These are phyloP conservation scores for Cryptops parisi DNA, from an alignment of 2,888 invertebrate species.

Conservation along the genomic window DNA sequence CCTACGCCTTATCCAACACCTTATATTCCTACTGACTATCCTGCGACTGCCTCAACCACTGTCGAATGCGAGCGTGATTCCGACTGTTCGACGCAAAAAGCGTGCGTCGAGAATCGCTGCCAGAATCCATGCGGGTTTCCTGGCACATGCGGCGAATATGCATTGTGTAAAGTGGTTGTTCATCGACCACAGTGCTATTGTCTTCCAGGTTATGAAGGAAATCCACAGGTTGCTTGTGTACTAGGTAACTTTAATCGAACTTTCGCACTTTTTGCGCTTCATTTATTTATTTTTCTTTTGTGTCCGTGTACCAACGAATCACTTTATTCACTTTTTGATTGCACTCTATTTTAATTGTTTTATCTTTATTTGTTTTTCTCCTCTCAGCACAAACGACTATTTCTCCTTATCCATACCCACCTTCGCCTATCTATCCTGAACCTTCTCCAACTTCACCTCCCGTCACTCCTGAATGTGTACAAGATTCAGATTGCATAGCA, in stretches of 20 bases:
- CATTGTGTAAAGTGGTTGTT: slow-evolving; percentile 60
- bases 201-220: slow-evolving; percentile 19
- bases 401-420: not conserved
- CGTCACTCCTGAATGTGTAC: slow-evolving; percentile 41
- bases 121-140: too few species aligned
- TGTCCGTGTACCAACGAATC: too few species aligned
- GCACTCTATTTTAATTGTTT: too few species aligned
- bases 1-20: not conserved
- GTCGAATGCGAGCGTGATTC: slow-evolving; percentile 52
- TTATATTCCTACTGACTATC: not conserved
- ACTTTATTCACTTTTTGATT: too few species aligned
- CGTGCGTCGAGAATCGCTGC: too few species aligned
- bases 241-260: slow-evolving; percentile 14
- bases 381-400: too few species aligned
- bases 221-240: slow-evolving; percentile 19
- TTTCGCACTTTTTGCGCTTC: not conserved
- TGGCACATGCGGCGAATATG: slow-evolving; percentile 57
- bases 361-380: too few species aligned
- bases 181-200: slow-evolving; percentile 59
- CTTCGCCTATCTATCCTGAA: not conserved
- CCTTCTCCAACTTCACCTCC: slow-evolving; percentile 10
- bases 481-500: slow-evolving; percentile 61
- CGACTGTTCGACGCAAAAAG: slow-evolving; percentile 49
- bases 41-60: slow-evolving; percentile 15
- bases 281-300: slow-evolving; percentile 1